Conservation (phyloP, 2,797 vertebrate genomes). For the Lepilemur septentrionalis region DNA sequence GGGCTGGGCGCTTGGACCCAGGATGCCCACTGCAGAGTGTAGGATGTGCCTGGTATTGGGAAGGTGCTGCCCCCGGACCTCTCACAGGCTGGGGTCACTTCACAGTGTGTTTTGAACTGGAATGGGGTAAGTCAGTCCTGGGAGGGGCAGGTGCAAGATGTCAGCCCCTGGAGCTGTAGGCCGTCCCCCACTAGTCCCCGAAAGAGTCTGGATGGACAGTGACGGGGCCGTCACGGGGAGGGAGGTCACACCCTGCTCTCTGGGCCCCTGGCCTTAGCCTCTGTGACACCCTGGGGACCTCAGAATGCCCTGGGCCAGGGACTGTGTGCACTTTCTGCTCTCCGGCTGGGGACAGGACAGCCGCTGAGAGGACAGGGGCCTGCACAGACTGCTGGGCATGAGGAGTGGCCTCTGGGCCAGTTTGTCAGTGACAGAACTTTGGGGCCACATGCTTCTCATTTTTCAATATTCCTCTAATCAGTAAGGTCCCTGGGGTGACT, state of each 20-base stretch:
- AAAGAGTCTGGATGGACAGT: background rate
- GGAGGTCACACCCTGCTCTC: background rate
- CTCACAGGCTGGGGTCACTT: background rate
- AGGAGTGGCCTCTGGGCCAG: background rate
- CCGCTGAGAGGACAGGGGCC: background rate
- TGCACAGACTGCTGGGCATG: accelerated
- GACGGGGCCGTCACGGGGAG: background rate
- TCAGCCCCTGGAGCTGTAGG: background rate
- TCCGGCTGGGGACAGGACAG: too few species aligned
- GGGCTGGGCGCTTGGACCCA: accelerated
- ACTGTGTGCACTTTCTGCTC: accelerated
- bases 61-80: background rate
- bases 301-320: background rate
- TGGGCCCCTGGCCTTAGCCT: background rate
- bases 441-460: background rate
- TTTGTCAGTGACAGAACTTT: background rate
- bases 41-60: accelerated
- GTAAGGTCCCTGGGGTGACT: accelerated
- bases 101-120: background rate
- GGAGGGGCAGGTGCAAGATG: background rate
- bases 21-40: accelerated
- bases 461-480: background rate
- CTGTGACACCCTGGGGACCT: background rate
- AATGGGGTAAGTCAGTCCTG: background rate
- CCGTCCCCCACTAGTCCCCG: accelerated